Conservation (phyloP, 2,797 vertebrate genomes). For the Cuniculus paca region DNA sequence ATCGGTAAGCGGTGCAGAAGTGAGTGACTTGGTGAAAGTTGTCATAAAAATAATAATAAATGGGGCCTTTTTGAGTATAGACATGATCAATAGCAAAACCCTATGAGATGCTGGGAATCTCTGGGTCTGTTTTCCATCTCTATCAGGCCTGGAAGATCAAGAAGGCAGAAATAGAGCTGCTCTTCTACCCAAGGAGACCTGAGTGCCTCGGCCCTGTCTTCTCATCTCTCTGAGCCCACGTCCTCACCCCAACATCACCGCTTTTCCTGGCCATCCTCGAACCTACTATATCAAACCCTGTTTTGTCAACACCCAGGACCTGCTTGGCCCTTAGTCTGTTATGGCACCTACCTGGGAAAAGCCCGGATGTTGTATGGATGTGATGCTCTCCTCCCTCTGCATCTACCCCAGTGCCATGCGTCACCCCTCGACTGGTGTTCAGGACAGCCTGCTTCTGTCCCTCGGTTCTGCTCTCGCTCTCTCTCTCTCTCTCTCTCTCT, state of each 20-base stretch:
- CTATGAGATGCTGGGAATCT: not conserved
- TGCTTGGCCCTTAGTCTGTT: not conserved
- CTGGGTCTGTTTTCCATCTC: not conserved
- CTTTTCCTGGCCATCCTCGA: not conserved
- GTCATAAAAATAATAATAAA: not conserved
- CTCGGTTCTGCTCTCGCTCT: not conserved
- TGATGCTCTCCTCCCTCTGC: not conserved
- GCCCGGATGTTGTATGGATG: not conserved
- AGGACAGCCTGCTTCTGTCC: not conserved
- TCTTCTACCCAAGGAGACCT: not conserved
- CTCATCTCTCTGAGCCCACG: not conserved
- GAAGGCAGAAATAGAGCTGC: not conserved
- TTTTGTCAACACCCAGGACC: not conserved
- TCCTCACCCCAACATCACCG: not conserved
- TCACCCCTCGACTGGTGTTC: too few species aligned
- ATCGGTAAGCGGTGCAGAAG: slow-evolving; percentile 90
- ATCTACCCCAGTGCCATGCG: fast-evolving
- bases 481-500: too few species aligned
- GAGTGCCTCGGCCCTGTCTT: not conserved
- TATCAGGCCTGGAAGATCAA: not conserved
- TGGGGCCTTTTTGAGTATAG: not conserved
- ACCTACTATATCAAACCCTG: not conserved
- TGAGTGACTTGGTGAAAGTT: not conserved
- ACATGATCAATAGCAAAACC: not conserved
- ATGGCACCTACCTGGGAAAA: not conserved